Evolutionary conservation across 2,888 invertebrate genomes (phyloP), one percentile per base, ranked within the genome.

Genomic region (Nomada fucata): DNA sequence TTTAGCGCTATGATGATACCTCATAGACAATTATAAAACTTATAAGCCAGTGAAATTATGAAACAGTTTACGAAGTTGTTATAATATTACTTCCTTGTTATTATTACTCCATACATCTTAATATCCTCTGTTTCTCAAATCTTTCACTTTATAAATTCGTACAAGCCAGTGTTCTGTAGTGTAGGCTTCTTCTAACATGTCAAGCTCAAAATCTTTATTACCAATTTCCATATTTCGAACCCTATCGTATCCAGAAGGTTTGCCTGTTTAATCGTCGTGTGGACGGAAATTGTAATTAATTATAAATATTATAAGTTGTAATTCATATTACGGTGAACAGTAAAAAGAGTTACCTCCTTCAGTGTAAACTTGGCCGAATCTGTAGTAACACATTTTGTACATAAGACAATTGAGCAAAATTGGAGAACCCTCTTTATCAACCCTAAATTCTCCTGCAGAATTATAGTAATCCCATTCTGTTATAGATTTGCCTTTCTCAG

Each of bases 381-480:
- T 96, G 94, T 99, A 99, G 94, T 99, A 99, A 94, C 98, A 99
- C 97, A 99, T 98, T 95, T 99, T 99, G 95, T 99, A 99, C 99
- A 99, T 99, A 84, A 99, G 96, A 92, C 98, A 99, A 95, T 99
- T 99, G 89, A 99, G 96, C 89, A 99, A 95, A 23, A 97, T 97
- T 50, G 96, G 96, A 1, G 99, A 98, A 57, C 99, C 99, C 92
- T 98, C 98, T 88, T 97, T 97, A 94, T 99, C 99, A 2, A 99
- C 97, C 60, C 99, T 95, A 94, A 99, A 99, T 95, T 99, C 99
- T 2, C 99, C 99, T 86, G 96, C 96, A 0, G 98, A 96, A 68
- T 99, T 98, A 95, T 99, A 99, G 94, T 99, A 99, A 94, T 99
- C 98, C 91, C 96, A 96, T 94, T 99, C 99, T 91, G 98, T 97